These are phyloP conservation scores for Morinoia aosen DNA, from an alignment of 2,888 invertebrate species.

Conservation along the genomic window DNA sequence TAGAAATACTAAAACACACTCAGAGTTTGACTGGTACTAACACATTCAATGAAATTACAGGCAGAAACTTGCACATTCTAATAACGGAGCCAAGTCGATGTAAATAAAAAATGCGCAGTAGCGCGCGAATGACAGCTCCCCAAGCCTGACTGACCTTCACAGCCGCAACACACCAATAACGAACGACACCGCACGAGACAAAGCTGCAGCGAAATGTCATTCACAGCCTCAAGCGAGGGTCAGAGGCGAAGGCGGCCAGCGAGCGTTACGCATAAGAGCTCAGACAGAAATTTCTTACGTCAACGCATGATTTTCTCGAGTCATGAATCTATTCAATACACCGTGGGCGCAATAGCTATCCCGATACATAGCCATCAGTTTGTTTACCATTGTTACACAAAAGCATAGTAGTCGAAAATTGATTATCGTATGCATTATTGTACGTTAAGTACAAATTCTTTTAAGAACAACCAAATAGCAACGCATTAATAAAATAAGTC, in stretches of 20 bases:
- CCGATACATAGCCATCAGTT: too few species aligned
- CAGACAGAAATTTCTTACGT: not conserved
- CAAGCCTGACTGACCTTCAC: too few species aligned
- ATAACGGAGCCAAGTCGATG: not conserved
- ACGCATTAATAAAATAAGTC: too few species aligned
- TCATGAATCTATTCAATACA: not conserved
- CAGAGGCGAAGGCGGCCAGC: not conserved
- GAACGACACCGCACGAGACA: not conserved
- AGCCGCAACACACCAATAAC: not conserved
- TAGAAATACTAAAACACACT: too few species aligned
- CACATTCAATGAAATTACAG: not conserved
- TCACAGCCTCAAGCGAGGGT: not conserved
- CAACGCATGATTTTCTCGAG: not conserved
- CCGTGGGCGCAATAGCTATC: not conserved
- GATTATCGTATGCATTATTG: too few species aligned
- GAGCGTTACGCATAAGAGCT: not conserved
- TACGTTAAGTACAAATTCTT: too few species aligned
- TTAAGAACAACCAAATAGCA: too few species aligned
- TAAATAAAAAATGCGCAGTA: not conserved
- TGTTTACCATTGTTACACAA: too few species aligned
- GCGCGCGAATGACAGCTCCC: not conserved
- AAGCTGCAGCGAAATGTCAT: not conserved
- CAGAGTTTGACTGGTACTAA: not conserved
- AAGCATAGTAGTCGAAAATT: too few species aligned
- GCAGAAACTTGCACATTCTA: not conserved